phyloP scores from a whole-genome alignment of 1,140 invertebrate genomes.

The Brachystomella parvula region DNA sequence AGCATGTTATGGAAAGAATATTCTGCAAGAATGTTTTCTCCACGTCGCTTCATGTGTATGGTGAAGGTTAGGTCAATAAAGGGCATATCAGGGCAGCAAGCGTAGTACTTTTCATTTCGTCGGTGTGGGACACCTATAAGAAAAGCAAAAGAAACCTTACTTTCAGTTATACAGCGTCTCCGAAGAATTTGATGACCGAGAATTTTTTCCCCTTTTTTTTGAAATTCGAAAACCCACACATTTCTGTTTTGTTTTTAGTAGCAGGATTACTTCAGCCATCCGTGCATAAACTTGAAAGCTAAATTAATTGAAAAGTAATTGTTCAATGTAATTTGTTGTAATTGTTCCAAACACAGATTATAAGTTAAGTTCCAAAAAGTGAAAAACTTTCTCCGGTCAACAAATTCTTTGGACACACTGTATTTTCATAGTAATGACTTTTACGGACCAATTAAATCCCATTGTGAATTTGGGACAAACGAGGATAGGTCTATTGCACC shows the following conservation, averaged over 20 bases:
- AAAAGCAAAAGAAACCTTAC: neutral
- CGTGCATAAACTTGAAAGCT: neutral
- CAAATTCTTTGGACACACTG: too few species aligned
- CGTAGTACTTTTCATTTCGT: neutral
- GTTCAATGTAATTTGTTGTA: neutral
- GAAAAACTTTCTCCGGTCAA: neutral
- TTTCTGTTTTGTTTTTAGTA: neutral
- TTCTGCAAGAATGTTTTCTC: slow-evolving; percentile 60
- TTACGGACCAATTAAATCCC: slow-evolving; percentile 97
- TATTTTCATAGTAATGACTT: too few species aligned
- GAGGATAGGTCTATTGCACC: slow-evolving; percentile 87
- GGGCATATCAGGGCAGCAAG: neutral
- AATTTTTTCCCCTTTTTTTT: neutral
- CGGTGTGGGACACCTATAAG: neutral
- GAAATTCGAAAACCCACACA: neutral
- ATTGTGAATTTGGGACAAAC: slow-evolving; percentile 96
- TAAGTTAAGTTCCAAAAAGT: neutral
- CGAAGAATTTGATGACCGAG: neutral
- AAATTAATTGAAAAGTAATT: neutral
- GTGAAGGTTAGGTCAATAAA: slow-evolving; percentile 54
- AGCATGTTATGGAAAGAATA: slow-evolving; percentile 59
- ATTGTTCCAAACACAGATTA: neutral
- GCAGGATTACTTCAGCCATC: neutral
- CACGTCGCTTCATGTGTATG: slow-evolving; percentile 54
- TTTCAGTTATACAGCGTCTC: neutral